Percentiles rank a stretch among this genome's conserved stretches.
phyloP scores from a whole-genome alignment of 2,888 invertebrate species.

The Trachelus tabidus region DNA sequence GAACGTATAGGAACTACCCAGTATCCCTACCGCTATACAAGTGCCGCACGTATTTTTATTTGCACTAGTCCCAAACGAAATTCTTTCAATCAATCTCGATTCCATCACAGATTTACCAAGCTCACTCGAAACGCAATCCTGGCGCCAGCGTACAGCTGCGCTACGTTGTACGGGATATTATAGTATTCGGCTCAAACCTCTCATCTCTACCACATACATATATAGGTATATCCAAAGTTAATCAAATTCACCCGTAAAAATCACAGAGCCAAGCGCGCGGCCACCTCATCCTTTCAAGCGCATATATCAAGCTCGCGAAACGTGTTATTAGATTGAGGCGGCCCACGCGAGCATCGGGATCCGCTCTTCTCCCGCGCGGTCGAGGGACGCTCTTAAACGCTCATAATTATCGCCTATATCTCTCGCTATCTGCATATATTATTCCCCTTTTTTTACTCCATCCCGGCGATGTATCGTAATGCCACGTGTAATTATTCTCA shows the following conservation, averaged over 20 bases:
- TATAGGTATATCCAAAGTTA: conserved; percentile 14
- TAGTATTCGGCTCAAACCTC: not conserved
- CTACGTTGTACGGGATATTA: not conserved
- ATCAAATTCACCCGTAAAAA: conserved; percentile 24
- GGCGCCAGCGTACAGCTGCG: not conserved
- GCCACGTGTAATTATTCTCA: conserved; percentile 48
- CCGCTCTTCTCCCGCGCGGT: conserved; percentile 26
- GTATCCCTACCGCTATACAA: not conserved
- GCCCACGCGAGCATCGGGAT: conserved; percentile 49
- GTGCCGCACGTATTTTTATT: not conserved
- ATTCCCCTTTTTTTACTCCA: conserved; percentile 26
- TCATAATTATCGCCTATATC: conserved; percentile 55
- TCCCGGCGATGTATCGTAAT: conserved; percentile 20
- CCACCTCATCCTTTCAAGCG: conserved; percentile 12
- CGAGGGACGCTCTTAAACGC: conserved; percentile 48
- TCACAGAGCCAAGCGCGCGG: conserved; percentile 14
- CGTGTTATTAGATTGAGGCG: conserved; percentile 57
- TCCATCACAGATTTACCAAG: not conserved
- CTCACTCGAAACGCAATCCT: not conserved
- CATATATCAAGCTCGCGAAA: conserved; percentile 34
- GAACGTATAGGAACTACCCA: not conserved
- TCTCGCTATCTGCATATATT: conserved; percentile 53
- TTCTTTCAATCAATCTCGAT: not conserved
- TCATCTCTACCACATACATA: not conserved
- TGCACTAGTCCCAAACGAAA: not conserved